These are phyloP conservation scores for Phrynocephalus vlangalii DNA, from an alignment of 2,797 vertebrate species.

Conservation along the genomic window DNA sequence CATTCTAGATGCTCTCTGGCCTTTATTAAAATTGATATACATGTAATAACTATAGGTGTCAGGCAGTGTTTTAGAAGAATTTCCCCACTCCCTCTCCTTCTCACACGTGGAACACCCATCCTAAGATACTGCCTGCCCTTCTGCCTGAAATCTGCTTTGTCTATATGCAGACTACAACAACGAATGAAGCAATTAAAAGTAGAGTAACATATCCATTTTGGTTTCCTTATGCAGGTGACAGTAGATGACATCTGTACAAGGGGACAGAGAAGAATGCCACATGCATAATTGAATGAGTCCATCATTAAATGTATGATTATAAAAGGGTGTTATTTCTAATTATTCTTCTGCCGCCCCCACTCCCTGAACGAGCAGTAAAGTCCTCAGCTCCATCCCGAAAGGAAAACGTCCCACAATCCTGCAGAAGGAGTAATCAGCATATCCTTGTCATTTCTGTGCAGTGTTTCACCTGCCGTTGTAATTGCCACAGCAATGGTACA, in stretches of 20 bases:
- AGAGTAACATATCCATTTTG: not conserved
- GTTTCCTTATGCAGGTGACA: not conserved
- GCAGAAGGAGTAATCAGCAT: constrained; percentile 3
- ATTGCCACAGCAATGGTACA: not conserved
- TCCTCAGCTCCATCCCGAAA: not conserved
- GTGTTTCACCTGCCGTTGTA: not conserved
- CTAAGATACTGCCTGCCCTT: not conserved
- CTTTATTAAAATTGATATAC: too few species aligned
- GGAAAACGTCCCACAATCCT: constrained; percentile 10
- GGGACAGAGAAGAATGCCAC: not conserved
- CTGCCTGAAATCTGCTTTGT: not conserved
- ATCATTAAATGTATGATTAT: not conserved
- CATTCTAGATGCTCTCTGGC: not conserved
- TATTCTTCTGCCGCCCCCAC: not conserved
- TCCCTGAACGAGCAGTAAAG: not conserved
- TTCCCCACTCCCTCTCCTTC: not conserved
- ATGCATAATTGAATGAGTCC: not conserved
- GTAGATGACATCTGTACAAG: not conserved
- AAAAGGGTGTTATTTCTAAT: not conserved
- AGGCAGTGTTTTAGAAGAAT: not conserved
- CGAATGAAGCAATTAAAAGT: not conserved
- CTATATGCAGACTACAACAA: not conserved
- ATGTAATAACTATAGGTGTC: not conserved
- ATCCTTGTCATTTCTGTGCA: not conserved
- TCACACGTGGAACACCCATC: not conserved